Percentiles rank a stretch among this genome's conserved stretches.
phyloP scores from a whole-genome alignment of 2,888 invertebrate species.

The Mesodorylaimus sp. region DNA sequence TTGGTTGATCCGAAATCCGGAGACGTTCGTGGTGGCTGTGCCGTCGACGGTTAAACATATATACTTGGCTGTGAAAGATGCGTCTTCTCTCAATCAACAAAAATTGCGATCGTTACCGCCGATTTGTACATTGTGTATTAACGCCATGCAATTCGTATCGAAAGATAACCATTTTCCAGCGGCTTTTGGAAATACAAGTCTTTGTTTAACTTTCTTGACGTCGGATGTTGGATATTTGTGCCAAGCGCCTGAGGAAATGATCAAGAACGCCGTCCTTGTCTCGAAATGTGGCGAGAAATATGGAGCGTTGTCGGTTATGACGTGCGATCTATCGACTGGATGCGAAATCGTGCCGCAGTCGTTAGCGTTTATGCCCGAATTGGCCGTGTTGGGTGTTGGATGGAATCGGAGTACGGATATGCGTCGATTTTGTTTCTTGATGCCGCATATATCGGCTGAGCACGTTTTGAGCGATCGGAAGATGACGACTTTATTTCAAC shows the following conservation, averaged over 20 bases:
- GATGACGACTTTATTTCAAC: constrained; percentile 22
- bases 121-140: constrained; percentile 16
- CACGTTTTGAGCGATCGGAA: constrained; percentile 16
- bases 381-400: constrained; percentile 20
- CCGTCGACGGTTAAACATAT: background rate
- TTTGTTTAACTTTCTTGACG: too few relatives aligned
- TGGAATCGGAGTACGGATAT: constrained; percentile 18
- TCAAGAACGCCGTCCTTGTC: constrained; percentile 19
- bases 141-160: too few relatives aligned
- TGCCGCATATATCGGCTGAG: constrained; percentile 21
- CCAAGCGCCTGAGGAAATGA: constrained; percentile 21
- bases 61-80: background rate
- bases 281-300: constrained; percentile 17
- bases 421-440: constrained; percentile 18
- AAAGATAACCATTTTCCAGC: too few relatives aligned
- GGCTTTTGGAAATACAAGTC: too few relatives aligned
- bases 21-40: background rate
- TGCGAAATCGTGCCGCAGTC: constrained; percentile 25
- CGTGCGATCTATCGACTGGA: constrained; percentile 23
- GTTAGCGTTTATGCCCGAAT: constrained; percentile 19
- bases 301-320: constrained; percentile 13
- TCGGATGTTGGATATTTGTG: constrained; percentile 24
- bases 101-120: background rate
- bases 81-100: background rate
- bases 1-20: background rate